Conservation (phyloP, 2,888 invertebrate genomes). For the Drosophila merina region DNA sequence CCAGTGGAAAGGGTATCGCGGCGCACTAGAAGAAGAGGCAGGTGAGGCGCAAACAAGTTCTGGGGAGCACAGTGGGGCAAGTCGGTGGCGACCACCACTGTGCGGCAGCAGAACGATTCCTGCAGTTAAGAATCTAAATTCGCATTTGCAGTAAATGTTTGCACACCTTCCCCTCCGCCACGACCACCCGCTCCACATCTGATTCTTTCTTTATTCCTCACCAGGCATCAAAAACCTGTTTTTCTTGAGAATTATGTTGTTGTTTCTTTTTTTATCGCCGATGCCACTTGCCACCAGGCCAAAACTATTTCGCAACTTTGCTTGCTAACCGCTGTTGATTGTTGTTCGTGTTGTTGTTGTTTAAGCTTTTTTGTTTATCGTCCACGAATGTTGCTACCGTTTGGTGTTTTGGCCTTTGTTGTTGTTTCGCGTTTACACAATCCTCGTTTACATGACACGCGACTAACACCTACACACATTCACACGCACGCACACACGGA, state of each 20-base stretch:
- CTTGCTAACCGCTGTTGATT: conserved; percentile 20
- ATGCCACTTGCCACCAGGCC: conserved; percentile 45
- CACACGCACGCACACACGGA: conserved; percentile 15
- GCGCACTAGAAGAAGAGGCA: conserved; percentile 4
- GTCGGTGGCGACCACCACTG: conserved; percentile 17
- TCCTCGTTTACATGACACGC: conserved; percentile 39
- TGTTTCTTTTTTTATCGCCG: conserved; percentile 39
- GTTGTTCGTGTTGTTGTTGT: conserved; percentile 18
- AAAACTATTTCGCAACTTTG: conserved; percentile 45
- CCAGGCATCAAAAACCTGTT: conserved; percentile 55
- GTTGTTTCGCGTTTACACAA: conserved; percentile 30
- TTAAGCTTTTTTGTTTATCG: conserved; percentile 29
- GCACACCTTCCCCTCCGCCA: conserved; percentile 13
- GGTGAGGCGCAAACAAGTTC: conserved; percentile 38
- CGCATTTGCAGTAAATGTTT: conserved; percentile 32
- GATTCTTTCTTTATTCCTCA: conserved; percentile 20
- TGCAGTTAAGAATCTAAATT: conserved; percentile 28
- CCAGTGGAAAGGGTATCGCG: conserved; percentile 11
- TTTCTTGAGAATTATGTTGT: conserved; percentile 60
- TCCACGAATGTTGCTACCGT: conserved; percentile 58
- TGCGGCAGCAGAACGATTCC: conserved; percentile 14
- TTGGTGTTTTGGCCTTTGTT: conserved; percentile 35
- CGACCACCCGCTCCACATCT: conserved; percentile 11
- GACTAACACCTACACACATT: conserved; percentile 18
- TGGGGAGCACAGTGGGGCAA: conserved; percentile 34